Base-by-base conservation (phyloP, 2,113 vertebrate species). In the Urocolius indicus region DNA sequence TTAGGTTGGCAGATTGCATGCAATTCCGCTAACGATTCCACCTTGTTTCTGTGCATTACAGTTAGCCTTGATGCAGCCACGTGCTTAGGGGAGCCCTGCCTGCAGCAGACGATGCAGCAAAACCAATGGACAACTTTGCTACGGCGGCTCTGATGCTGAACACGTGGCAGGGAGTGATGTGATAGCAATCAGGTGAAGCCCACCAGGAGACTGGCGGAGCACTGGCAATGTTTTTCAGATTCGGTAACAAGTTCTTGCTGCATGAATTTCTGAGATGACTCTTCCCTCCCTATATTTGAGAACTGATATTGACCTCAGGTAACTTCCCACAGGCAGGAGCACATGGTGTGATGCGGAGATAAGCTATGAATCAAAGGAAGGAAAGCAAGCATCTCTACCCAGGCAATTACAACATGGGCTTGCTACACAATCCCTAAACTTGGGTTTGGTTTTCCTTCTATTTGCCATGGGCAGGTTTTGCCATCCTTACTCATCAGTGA, bases 151-250 rank as follows among this genome's bases (percentile, higher is more conserved):
- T 22, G 21, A 67, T 9, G 4, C 29, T 1, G 9, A 45, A 55
- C 2, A 1, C 0, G 0, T 5, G 41, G 27, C 52, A 69, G 27
- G 41, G 10, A 84, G 43, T 6, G 8, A 1, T 13, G 49, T 3
- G 30, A 58, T 1, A 87, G 43, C 21, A 41, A 16, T 14, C 43
- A 72, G 38, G 38, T 10, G 22, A 66, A 68, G 52, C 16, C 36
- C 68, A 61, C 22, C 11, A 36, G n/a, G 21, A 86, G 22, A 57
- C 27, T 2, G 19, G 59, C 20, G 71, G 20, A 91, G 12, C 48
- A 34, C 7, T 7, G 14, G 3, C 17, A 52, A 63, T 32, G 10
- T 45, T 48, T 13, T 48, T 65, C 8, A 5, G 17, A n/a, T 75
- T 76, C 38, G 32, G 43, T 22, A 84, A 46, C 5, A 45, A 87